phyloP scores from a whole-genome alignment of 2,113 vertebrate genomes.

The Oncorhynchus tshawytscha region DNA sequence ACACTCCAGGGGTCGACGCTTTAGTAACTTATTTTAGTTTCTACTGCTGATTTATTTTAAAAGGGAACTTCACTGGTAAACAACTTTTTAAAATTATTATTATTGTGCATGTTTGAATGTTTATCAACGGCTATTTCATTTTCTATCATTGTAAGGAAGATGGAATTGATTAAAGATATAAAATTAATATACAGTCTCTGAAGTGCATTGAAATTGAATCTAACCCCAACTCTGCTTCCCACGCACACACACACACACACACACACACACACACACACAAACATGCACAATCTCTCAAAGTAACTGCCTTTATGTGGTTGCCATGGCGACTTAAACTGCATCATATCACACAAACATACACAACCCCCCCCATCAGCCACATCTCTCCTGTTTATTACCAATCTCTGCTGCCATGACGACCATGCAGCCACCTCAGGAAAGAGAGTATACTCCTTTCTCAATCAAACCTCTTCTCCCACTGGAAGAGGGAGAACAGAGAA shows the following conservation, averaged over 20 bases:
- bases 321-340: conserved; percentile 6
- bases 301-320: conserved; percentile 13
- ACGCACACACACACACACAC: background rate
- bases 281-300: background rate
- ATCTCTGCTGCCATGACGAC: conserved; percentile 64
- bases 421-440: conserved; percentile 46
- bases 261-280: background rate
- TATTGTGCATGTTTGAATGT: conserved; percentile 26
- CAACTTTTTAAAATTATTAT: conserved; percentile 16
- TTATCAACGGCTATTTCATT: conserved; percentile 34
- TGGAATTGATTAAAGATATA: conserved; percentile 46
- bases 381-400: conserved; percentile 50
- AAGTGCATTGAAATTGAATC: background rate
- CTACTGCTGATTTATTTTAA: conserved; percentile 34
- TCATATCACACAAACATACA: conserved; percentile 7
- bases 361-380: conserved; percentile 12
- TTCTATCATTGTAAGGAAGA: conserved; percentile 38
- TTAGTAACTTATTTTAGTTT: conserved; percentile 48
- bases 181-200: background rate
- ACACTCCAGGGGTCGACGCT: conserved; percentile 8
- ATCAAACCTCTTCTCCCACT: no score
- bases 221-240: background rate
- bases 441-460: no score
- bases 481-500: conserved; percentile 36
- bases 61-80: background rate